Evolutionary conservation across 2,113 vertebrate genomes (phyloP).

Genomic region (Struthidea cinerea): DNA sequence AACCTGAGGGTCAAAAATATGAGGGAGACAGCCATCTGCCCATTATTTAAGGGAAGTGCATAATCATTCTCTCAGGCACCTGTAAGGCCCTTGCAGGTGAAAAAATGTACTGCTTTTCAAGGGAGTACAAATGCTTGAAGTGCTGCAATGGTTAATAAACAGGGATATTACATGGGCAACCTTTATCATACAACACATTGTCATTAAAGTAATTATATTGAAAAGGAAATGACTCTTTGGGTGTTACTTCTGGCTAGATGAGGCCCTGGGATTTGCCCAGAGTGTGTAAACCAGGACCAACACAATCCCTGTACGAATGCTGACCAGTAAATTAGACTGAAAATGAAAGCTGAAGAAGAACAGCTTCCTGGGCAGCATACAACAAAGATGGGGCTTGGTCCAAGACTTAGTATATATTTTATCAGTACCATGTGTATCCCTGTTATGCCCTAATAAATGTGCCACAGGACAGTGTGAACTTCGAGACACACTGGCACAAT

Average conservation of each 20-base stretch:
- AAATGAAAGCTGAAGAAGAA: not conserved
- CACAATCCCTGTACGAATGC: not conserved
- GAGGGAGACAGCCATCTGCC: not conserved
- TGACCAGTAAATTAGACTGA: not conserved
- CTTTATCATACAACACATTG: not conserved
- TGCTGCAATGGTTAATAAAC: constrained; percentile 11
- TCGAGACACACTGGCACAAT: not conserved
- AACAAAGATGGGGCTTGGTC: not conserved
- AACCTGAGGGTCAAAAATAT: not conserved
- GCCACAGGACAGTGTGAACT: not conserved
- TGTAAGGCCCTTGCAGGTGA: not conserved
- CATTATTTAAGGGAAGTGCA: not conserved
- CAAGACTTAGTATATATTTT: not conserved
- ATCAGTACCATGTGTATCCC: not conserved
- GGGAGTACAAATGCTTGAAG: not conserved
- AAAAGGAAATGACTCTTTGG: constrained; percentile 47
- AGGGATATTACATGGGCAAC: not conserved
- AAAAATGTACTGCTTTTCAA: not conserved
- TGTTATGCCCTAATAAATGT: not conserved
- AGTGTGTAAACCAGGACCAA: not conserved
- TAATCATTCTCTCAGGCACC: not conserved
- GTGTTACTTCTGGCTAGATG: not conserved
- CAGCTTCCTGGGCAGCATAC: not conserved
- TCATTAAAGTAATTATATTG: constrained; percentile 30
- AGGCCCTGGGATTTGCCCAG: not conserved